Evolutionary conservation across 2,113 vertebrate species (phyloP), one percentile per base, ranked within the genome.

Genomic region (Heterotis niloticus): DNA sequence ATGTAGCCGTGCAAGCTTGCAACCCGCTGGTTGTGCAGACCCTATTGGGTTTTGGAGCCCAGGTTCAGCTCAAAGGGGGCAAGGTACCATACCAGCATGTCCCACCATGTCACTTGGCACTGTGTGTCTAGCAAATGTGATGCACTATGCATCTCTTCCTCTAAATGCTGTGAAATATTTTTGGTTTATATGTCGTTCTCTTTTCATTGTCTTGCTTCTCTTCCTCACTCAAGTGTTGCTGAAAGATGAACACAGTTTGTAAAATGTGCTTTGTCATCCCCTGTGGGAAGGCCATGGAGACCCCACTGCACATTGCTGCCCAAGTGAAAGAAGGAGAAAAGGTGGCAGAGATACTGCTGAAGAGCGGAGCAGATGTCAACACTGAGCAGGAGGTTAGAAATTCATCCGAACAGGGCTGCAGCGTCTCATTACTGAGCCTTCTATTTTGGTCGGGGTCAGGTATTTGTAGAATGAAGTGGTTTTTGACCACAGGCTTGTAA

Each of bases 301-400:
- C 86, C 0, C 88, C 89, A 0, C 73, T 90, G 16, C 89, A 90
- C 59, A 86, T 90, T 14, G 86, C 88, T 52, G 88, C 87, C 23
- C 82, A 79, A 16, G 84, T 90, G 64, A 84, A 82, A 51, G 88
- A 89, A 3, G 88, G 89, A 0, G 87, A 89, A 76, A 86, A 84
- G 18, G 89, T 85, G 71, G 88, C 88, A 0, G 87, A 88, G 57
- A 88, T 88, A 80, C 81, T 89, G 64, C 77, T 90, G 78, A 89
- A 89, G 83, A 89, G 89, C 10, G 88, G 88, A 59, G 88, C 88
- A 0, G 88, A 90, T 0, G 87, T 88, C 18, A 87, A 89, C 51
- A 78, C 86, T 1, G 86, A 87, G 66, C 86, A 85, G 74, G 83
- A 88, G 83, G 89, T 89, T 75, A 78, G 77, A 18, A 18, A 5